Conservation (phyloP, 1,140 invertebrate species). For the Nixonia krombeini region DNA sequence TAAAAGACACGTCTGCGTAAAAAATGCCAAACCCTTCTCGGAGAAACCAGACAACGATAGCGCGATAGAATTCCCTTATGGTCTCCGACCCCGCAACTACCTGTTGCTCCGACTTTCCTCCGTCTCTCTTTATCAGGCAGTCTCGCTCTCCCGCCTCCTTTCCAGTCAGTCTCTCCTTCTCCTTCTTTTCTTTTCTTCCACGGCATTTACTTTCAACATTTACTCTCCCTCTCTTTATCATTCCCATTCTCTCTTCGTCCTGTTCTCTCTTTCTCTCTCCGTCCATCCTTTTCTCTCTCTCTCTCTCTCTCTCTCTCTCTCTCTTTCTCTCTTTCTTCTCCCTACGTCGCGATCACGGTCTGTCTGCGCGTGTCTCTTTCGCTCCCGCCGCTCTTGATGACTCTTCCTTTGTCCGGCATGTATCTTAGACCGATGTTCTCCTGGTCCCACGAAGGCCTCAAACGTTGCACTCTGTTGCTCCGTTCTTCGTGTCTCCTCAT, state of each 20-base stretch:
- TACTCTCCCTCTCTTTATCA: not conserved
- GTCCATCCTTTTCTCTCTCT: constrained; percentile 3
- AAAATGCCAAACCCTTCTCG: constrained; percentile 5
- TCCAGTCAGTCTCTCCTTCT: not conserved
- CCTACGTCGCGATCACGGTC: too few relatives aligned
- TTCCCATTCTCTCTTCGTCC: not conserved
- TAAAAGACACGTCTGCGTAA: constrained; percentile 7
- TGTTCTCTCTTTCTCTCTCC: constrained; percentile 1
- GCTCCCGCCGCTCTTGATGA: constrained; percentile 25
- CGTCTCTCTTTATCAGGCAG: constrained; percentile 20
- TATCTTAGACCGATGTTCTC: constrained; percentile 59
- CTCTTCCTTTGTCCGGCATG: constrained; percentile 47
- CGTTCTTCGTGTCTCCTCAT: constrained; percentile 56
- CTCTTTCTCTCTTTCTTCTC: constrained; percentile 21
- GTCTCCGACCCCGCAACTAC: constrained; percentile 42
- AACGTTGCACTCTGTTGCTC: constrained; percentile 70
- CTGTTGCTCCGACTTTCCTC: constrained; percentile 56
- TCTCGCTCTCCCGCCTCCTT: too few relatives aligned
- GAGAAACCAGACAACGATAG: constrained; percentile 12
- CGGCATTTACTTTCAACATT: not conserved
- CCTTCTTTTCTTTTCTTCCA: constrained; percentile 35
- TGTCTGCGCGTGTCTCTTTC: constrained; percentile 20
- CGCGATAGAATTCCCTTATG: constrained; percentile 27
- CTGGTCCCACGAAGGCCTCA: constrained; percentile 65
- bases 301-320: not conserved